Evolutionary conservation across 2,797 vertebrate genomes (phyloP), one percentile per base, ranked within the genome.

Genomic region (Schizothorax lantsangensis): DNA sequence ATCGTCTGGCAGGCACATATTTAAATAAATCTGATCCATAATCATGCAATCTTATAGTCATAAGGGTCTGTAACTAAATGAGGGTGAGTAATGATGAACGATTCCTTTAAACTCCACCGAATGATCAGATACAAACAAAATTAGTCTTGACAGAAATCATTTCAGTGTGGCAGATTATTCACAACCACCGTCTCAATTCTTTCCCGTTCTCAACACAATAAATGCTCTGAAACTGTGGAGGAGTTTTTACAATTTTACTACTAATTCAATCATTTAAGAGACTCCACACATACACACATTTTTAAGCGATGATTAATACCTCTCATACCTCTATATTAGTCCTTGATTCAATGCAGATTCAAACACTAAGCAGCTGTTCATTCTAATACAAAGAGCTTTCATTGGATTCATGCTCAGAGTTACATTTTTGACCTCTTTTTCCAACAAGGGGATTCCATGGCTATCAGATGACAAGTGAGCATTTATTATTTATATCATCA

Each of bases 401-500:
- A 83, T 78, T 47, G 73, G 57, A 49, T 85, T 78, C 66, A 69
- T 36, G 26, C 68, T 83, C 54, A 86, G 85, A 90, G 52, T 89
- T 83, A 81, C 73, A 79, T 78, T 79, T 72, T 78, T 83, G 86
- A 90, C 88, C 86, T 88, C 87, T 82, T 40, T 88, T 81, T 47
- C 84, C 49, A 75, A 68, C 78, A 59, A 57, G 83, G 82, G 83
- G 81, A 90, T 86, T 89, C 85, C 78, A 62, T 59, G 11, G 69
- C 62, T 79, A 69, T 89, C 83, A 84, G 73, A 86, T 80, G 84
- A 89, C 79, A 69, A 86, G 77, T 86, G 83, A 84, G 62, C 59
- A 81, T 88, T 89, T 83, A 87, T 89, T 90, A 91, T 91, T 90
- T 83, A 80, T 68, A 85, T 80, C 84, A 85, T 85, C 85, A 84